phyloP scores from a whole-genome alignment of 2,888 invertebrate species.

The Dorcus hopei region DNA sequence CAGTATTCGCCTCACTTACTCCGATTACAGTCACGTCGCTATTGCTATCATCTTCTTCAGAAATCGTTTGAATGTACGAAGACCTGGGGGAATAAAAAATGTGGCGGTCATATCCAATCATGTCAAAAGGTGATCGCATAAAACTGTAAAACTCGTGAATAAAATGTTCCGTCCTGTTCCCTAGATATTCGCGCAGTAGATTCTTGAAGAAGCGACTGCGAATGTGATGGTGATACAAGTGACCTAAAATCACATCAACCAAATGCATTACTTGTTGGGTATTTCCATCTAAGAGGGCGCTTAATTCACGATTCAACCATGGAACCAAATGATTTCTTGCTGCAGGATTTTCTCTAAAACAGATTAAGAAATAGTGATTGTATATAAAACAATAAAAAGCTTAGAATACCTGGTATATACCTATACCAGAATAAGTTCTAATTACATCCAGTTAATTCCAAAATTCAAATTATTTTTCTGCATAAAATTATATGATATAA shows the following conservation, averaged over 20 bases:
- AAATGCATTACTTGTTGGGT: slow-evolving; percentile 60
- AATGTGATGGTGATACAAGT: slow-evolving; percentile 66
- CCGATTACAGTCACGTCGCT: slow-evolving; percentile 40
- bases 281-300: slow-evolving; percentile 67
- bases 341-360: slow-evolving; percentile 71
- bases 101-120: slow-evolving; percentile 76
- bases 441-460: too few species aligned
- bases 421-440: too few species aligned
- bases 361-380: too few species aligned
- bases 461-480: too few species aligned
- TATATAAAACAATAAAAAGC: too few species aligned
- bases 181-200: slow-evolving; percentile 66
- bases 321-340: slow-evolving; percentile 80
- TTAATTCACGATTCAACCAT: slow-evolving; percentile 85
- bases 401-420: too few species aligned
- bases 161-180: slow-evolving; percentile 77
- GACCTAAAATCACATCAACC: slow-evolving; percentile 67
- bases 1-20: slow-evolving; percentile 14
- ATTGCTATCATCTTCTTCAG: slow-evolving; percentile 35
- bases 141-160: slow-evolving; percentile 85
- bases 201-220: slow-evolving; percentile 68
- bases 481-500: too few species aligned
- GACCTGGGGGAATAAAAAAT: slow-evolving; percentile 59
- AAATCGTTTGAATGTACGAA: slow-evolving; percentile 19
- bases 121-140: slow-evolving; percentile 82